Percentiles rank a stretch among this genome's conserved stretches.
Evolutionary conservation across 1,140 invertebrate genomes (phyloP).

Genomic region (Caerostris darwini): DNA sequence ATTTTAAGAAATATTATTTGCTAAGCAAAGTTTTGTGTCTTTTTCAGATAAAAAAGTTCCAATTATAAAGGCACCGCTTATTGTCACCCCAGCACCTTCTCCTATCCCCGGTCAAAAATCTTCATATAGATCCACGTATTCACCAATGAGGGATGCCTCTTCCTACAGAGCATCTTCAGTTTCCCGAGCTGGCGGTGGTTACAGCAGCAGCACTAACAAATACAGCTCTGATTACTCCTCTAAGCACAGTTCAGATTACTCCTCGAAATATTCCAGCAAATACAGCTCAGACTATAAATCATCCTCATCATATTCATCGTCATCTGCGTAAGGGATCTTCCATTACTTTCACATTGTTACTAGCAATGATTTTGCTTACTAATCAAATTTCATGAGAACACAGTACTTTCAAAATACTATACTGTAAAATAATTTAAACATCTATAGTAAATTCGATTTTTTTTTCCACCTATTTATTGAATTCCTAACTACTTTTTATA

Average conservation of each 20-base stretch:
- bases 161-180: slow-evolving; percentile 54
- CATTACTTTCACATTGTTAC: neutral
- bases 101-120: slow-evolving; percentile 68
- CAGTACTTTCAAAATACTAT: no score
- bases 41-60: slow-evolving; percentile 56
- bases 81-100: slow-evolving; percentile 56
- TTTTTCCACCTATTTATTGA: no score
- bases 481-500: no score
- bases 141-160: slow-evolving; percentile 68
- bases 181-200: neutral
- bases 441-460: no score
- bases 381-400: no score
- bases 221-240: slow-evolving; percentile 71
- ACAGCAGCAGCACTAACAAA: slow-evolving; percentile 21
- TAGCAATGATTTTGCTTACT: no score
- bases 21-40: neutral
- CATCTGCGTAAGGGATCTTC: slow-evolving; percentile 29
- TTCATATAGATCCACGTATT: slow-evolving; percentile 62
- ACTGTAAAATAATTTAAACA: no score
- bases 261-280: slow-evolving; percentile 68
- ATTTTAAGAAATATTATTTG: neutral
- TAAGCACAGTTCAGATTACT: slow-evolving; percentile 75
- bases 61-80: slow-evolving; percentile 42
- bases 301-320: slow-evolving; percentile 61
- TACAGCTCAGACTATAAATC: slow-evolving; percentile 66